phyloP scores from a whole-genome alignment of 1,140 invertebrate species.

The Drosophila ohnishii region DNA sequence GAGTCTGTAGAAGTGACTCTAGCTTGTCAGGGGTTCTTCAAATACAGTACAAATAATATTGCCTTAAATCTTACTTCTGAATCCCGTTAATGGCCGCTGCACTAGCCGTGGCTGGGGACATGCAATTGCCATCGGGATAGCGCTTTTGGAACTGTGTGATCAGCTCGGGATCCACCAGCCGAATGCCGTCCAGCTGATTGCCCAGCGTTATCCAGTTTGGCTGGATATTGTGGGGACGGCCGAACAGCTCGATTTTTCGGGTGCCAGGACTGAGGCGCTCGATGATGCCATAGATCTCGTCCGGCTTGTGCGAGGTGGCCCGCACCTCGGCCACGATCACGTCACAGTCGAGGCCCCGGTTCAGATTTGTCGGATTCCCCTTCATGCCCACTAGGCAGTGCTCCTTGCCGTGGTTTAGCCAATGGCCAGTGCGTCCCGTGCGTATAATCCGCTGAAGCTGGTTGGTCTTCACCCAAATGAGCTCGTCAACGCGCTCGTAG shows the following conservation, averaged over 20 bases:
- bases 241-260: slow-evolving; percentile 98
- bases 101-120: slow-evolving; percentile 71
- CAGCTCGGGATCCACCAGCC: slow-evolving; percentile 95
- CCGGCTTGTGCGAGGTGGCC: slow-evolving; percentile 98
- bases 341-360: slow-evolving; percentile 97
- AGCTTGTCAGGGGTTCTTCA: slow-evolving; percentile 21
- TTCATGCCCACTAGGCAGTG: slow-evolving; percentile 99
- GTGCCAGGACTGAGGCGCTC: slow-evolving; percentile 95
- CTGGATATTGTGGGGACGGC: slow-evolving; percentile 98
- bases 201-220: slow-evolving; percentile 93
- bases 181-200: slow-evolving; percentile 85
- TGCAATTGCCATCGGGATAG: slow-evolving; percentile 92
- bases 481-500: slow-evolving; percentile 97
- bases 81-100: slow-evolving; percentile 55
- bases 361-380: slow-evolving; percentile 95
- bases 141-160: slow-evolving; percentile 94
- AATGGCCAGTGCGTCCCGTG: slow-evolving; percentile 98
- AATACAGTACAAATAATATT: neutral
- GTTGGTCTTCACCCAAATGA: slow-evolving; percentile 99
- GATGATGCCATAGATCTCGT: slow-evolving; percentile 98
- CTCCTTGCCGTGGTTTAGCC: slow-evolving; percentile 99
- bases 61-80: slow-evolving; percentile 53
- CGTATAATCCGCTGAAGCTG: slow-evolving; percentile 98
- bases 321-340: slow-evolving; percentile 99
- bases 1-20: slow-evolving; percentile 8